Percentiles rank a stretch among this genome's conserved stretches.
Evolutionary conservation across 2,888 invertebrate species (phyloP).

Genomic region (Poecilus cupreus): DNA sequence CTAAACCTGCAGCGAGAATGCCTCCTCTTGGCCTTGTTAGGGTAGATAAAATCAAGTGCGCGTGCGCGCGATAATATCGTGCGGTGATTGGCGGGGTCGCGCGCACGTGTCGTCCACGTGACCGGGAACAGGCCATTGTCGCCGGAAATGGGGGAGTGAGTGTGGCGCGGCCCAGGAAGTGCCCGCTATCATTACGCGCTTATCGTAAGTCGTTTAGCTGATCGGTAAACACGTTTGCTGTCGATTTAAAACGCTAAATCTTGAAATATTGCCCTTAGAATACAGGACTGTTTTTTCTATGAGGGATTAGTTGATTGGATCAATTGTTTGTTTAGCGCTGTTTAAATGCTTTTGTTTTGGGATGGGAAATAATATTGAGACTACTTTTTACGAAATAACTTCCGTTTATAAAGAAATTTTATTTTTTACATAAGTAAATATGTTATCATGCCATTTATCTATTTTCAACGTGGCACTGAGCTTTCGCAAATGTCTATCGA

Average conservation of each 20-base stretch:
- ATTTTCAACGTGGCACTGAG: too few relatives aligned
- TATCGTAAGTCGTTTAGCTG: constrained; percentile 70
- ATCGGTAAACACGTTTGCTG: constrained; percentile 70
- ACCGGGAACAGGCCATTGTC: constrained; percentile 52
- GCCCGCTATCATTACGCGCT: constrained; percentile 67
- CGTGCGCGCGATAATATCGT: constrained; percentile 15
- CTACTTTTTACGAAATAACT: too few relatives aligned
- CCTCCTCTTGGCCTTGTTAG: background rate
- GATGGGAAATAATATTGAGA: too few relatives aligned
- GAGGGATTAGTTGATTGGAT: background rate
- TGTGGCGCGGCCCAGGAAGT: constrained; percentile 29
- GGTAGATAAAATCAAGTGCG: constrained; percentile 32
- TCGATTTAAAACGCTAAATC: constrained; percentile 65
- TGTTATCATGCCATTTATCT: too few relatives aligned
- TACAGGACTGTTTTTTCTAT: background rate
- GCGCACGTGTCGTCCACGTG: constrained; percentile 66
- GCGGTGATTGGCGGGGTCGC: constrained; percentile 13
- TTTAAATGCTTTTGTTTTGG: background rate
- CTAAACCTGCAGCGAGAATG: background rate
- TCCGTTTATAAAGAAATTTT: too few relatives aligned
- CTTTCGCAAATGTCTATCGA: too few relatives aligned
- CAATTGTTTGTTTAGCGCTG: background rate
- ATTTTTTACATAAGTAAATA: too few relatives aligned
- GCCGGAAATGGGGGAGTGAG: constrained; percentile 54
- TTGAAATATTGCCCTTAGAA: constrained; percentile 66